These are phyloP conservation scores for Hylia prasina DNA, from an alignment of 2,113 vertebrate species.

Conservation along the genomic window DNA sequence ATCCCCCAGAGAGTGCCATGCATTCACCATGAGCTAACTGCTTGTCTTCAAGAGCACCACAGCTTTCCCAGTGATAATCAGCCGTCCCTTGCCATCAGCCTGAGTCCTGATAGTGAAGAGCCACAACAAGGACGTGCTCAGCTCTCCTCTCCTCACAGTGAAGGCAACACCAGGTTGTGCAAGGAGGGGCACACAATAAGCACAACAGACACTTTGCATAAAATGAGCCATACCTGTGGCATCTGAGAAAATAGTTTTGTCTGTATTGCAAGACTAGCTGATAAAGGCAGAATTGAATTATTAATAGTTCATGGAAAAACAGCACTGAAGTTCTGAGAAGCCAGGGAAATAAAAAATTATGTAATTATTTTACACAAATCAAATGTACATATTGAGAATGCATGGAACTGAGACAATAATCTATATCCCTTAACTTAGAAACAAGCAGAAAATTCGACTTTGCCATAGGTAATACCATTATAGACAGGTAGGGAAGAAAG, in stretches of 20 bases:
- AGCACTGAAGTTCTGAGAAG: neutral
- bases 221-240: neutral
- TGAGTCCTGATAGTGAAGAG: neutral
- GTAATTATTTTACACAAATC: neutral
- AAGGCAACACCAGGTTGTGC: neutral
- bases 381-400: neutral
- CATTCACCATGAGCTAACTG: neutral
- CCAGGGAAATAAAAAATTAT: neutral
- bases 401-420: neutral
- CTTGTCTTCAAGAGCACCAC: neutral
- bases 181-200: neutral
- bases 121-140: neutral
- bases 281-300: neutral
- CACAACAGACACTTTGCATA: neutral
- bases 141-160: neutral
- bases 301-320: neutral
- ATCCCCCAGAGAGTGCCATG: accelerated
- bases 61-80: neutral
- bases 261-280: neutral
- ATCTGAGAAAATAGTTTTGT: neutral
- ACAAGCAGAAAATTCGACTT: neutral
- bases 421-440: neutral
- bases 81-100: accelerated
- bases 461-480: neutral
- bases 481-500: neutral